Evolutionary conservation across 2,113 vertebrate genomes (phyloP).

Genomic region (Corvus moneduloides): DNA sequence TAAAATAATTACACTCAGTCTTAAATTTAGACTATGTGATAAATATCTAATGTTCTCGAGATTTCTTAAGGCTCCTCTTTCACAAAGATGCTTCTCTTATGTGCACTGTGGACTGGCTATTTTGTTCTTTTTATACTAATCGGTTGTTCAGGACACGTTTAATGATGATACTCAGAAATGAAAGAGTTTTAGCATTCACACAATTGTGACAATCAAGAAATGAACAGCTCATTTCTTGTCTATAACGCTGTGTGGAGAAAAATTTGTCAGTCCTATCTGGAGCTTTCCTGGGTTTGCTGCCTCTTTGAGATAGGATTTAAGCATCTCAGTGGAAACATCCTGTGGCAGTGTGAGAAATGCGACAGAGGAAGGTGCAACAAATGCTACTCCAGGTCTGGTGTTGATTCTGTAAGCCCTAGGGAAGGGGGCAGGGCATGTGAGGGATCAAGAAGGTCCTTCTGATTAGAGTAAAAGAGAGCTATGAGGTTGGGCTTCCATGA

Average conservation of each 20-base stretch:
- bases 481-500: background rate
- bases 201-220: background rate
- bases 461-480: background rate
- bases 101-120: background rate
- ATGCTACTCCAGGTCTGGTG: background rate
- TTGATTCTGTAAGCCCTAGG: background rate
- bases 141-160: background rate
- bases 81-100: background rate
- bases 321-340: background rate
- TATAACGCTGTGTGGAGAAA: background rate
- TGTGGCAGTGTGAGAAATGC: background rate
- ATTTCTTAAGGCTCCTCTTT: slow-evolving; percentile 9
- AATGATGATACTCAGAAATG: background rate
- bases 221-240: slow-evolving; percentile 1
- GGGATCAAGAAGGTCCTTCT: background rate
- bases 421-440: background rate
- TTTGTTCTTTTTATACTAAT: background rate
- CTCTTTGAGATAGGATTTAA: background rate
- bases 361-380: background rate
- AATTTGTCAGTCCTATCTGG: background rate
- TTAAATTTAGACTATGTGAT: slow-evolving; percentile 42
- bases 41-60: background rate
- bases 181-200: background rate
- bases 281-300: background rate
- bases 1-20: slow-evolving; percentile 47